Evolutionary conservation across 2,113 vertebrate genomes (phyloP).

Genomic region (Prolemur simus): DNA sequence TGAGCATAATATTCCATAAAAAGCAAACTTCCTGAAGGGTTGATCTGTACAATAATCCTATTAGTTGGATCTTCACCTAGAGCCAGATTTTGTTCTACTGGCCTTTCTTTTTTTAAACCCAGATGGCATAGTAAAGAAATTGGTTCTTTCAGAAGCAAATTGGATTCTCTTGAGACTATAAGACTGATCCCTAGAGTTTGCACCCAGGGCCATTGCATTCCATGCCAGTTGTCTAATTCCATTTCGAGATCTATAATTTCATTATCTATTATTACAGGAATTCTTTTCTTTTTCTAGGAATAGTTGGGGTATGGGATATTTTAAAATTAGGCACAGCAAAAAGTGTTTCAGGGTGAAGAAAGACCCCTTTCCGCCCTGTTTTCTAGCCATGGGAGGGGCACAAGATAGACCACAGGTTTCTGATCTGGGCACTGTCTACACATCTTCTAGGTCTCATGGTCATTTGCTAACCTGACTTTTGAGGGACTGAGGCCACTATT

Average conservation of each 20-base stretch:
- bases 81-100: neutral
- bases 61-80: neutral
- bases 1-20: neutral
- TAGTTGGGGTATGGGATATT: neutral
- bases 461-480: conserved; percentile 52
- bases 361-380: neutral
- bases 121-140: neutral
- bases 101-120: neutral
- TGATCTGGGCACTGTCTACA: neutral
- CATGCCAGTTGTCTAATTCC: neutral
- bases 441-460: neutral
- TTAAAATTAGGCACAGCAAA: conserved; percentile 61
- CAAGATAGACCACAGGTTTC: neutral
- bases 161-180: neutral
- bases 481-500: neutral
- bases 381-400: neutral
- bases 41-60: neutral
- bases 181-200: neutral
- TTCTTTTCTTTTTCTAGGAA: conserved; percentile 34
- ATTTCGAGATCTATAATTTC: neutral
- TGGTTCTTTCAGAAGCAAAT: neutral
- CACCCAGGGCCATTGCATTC: neutral
- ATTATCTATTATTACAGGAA: neutral
- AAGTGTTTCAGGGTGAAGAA: conserved; percentile 51
- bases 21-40: neutral